A percentile compares a stretch with the other conserved stretches of the same genome.
phyloP scores from a whole-genome alignment of 2,797 vertebrate genomes.

The Arctocebus calabarensis region DNA sequence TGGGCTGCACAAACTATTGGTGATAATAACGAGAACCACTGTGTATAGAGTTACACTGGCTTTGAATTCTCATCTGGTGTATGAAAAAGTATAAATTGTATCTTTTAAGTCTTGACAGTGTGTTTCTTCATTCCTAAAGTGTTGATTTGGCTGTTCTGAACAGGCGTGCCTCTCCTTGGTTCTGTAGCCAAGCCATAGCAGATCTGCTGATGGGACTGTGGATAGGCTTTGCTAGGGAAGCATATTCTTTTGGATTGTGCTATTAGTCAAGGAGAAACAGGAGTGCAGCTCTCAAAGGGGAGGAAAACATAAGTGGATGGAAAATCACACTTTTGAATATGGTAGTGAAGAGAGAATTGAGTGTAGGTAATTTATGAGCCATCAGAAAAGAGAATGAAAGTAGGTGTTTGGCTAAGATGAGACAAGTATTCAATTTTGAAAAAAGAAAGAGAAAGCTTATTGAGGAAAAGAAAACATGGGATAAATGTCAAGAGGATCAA shows the following conservation, averaged over 20 bases:
- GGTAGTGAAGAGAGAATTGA: neutral
- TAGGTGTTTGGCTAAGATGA: neutral
- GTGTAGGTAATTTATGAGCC: neutral
- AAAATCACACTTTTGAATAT: slow-evolving; percentile 20
- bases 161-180: neutral
- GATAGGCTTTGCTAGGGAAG: neutral
- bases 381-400: neutral
- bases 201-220: neutral
- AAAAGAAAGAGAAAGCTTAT: slow-evolving; percentile 49
- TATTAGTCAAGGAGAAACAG: neutral
- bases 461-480: neutral
- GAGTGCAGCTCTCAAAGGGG: neutral
- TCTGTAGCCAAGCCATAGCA: neutral
- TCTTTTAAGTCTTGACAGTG: neutral
- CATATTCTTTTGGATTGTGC: neutral
- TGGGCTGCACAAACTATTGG: neutral
- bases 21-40: neutral
- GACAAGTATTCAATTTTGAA: neutral
- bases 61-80: neutral
- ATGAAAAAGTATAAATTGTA: neutral
- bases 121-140: neutral
- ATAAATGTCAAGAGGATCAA: slow-evolving; percentile 42
- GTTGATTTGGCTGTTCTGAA: neutral
- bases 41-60: neutral
- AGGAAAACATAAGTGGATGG: neutral